Percentiles rank a stretch among this genome's conserved stretches.
These are phyloP conservation scores for Peromyscus attwateri DNA, from an alignment of 2,797 vertebrate genomes.

Conservation along the genomic window DNA sequence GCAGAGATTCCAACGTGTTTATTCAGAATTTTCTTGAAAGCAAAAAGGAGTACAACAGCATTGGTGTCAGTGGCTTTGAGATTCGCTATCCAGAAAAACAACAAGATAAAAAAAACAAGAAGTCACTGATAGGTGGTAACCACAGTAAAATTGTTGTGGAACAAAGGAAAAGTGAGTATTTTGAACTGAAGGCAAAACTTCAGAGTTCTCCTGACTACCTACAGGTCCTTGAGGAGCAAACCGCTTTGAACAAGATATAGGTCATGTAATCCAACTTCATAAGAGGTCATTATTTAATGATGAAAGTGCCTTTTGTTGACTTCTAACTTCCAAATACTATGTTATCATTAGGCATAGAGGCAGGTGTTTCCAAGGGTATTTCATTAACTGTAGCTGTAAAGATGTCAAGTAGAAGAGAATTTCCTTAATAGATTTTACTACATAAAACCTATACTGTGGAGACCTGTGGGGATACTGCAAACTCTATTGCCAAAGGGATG, in stretches of 20 bases:
- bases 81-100: constrained; percentile 98
- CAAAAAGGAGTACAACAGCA: constrained; percentile 98
- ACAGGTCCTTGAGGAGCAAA: constrained; percentile 99
- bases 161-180: constrained; percentile 99
- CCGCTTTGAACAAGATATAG: constrained; percentile 99
- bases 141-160: constrained; percentile 99
- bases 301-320: constrained; percentile 98
- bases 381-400: constrained; percentile 88
- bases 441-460: constrained; percentile 89
- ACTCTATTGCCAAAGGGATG: constrained; percentile 92
- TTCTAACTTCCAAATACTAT: constrained; percentile 95
- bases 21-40: constrained; percentile 98
- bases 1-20: constrained; percentile 97
- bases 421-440: constrained; percentile 87
- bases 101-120: constrained; percentile 97
- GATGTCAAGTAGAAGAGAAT: constrained; percentile 86
- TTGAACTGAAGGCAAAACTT: constrained; percentile 99
- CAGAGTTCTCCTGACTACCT: constrained; percentile 99
- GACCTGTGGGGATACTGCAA: constrained; percentile 89
- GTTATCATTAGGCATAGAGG: constrained; percentile 96
- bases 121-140: constrained; percentile 97
- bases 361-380: constrained; percentile 90
- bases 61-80: constrained; percentile 98
- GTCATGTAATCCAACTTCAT: constrained; percentile 88
- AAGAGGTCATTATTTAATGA: constrained; percentile 91